Evolutionary conservation across 2,113 vertebrate genomes (phyloP), one percentile per base, ranked within the genome.

Genomic region (Muntiacus reevesi): DNA sequence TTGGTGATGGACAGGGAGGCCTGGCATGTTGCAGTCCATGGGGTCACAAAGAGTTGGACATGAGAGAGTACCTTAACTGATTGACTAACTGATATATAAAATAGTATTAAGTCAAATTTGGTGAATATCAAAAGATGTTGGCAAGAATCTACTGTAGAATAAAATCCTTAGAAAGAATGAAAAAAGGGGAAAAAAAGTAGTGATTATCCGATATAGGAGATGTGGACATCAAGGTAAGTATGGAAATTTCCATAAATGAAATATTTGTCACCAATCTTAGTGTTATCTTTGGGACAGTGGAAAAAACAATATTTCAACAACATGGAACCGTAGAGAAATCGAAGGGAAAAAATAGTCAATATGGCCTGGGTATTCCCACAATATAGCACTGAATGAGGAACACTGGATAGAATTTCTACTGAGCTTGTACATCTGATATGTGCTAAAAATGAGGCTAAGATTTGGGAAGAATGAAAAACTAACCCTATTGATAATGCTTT

Each of bases 31-130:
- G 67, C n/a, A 71, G 67, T 71, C n/a, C n/a, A 13, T 71, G 67
- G 10, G 10, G 67, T 71, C 10, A 11, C 67, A 71, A 71, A 71
- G n/a, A 12, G 10, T 3, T 0, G 2, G 4, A 23, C n/a, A 40
- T 2, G 67, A 71, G n/a, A 12, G 4, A 2, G 0, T 2, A 0
- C n/a, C 10, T 71, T n/a, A 23, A 71, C 0, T 67, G 64, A 67
- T 16, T 40, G 19, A 40, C 11, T 71, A 71, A 71, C 67, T 40
- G n/a, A 71, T 71, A 71, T 23, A 71, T 50, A 45, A 43, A 83
- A 62, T 27, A 74, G 15, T 11, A 50, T 50, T 79, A 30, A 79
- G 45, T 78, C 57, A 91, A 64, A 12, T 79, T 10, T 25, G 19
- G 23, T 54, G n/a, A 71, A 71, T 54, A 50, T 45, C 74, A 17